phyloP scores from a whole-genome alignment of 2,797 vertebrate species.

The Oreochromis grahami region DNA sequence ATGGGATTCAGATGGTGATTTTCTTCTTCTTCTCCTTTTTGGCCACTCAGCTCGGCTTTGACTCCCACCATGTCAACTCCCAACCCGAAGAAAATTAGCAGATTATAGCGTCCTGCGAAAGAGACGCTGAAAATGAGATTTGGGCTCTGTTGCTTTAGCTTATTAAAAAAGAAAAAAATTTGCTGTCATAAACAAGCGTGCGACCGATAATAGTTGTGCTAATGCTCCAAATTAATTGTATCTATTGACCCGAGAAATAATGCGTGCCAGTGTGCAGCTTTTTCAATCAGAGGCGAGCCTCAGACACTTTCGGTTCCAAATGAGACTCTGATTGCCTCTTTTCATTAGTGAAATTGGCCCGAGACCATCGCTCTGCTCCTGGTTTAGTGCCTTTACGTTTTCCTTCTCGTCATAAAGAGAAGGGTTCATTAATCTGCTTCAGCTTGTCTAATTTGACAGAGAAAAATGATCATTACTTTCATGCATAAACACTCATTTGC shows the following conservation, averaged over 20 bases:
- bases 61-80: background rate
- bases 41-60: constrained; percentile 23
- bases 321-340: constrained; percentile 42
- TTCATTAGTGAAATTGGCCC: constrained; percentile 21
- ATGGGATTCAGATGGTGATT: constrained; percentile 44
- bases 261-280: background rate
- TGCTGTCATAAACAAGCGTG: background rate
- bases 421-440: background rate
- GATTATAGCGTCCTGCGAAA: background rate
- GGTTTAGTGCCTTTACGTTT: background rate
- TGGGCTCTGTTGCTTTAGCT: background rate
- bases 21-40: background rate
- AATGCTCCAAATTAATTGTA: constrained; percentile 48
- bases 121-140: background rate
- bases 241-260: constrained; percentile 46
- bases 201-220: background rate
- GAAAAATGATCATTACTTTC: background rate
- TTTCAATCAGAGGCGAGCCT: constrained; percentile 25
- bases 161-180: background rate
- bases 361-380: background rate
- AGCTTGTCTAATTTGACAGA: background rate
- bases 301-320: constrained; percentile 13
- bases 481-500: background rate
- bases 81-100: constrained; percentile 12
- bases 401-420: background rate